A percentile compares a stretch with the other conserved stretches of the same genome.
Evolutionary conservation across 2,113 vertebrate genomes (phyloP).

Genomic region (Peromyscus californicus): DNA sequence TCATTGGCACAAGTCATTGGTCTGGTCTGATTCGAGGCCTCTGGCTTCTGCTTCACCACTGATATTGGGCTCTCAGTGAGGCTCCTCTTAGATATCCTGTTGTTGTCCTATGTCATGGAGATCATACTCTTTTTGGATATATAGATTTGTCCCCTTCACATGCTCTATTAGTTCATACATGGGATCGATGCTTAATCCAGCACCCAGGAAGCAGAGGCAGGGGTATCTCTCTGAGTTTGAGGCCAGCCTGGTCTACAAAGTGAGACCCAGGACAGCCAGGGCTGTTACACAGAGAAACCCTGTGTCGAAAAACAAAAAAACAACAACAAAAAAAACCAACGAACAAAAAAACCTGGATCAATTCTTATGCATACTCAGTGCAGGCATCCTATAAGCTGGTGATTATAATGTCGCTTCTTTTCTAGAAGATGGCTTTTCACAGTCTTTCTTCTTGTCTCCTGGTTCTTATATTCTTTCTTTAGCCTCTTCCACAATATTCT

Average conservation of each 20-base stretch:
- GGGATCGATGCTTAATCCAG: background rate
- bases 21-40: no score
- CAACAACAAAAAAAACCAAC: no score
- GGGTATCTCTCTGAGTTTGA: background rate
- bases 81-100: no score
- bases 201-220: background rate
- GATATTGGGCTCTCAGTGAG: no score
- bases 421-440: background rate
- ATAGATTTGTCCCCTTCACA: background rate
- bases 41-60: no score
- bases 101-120: no score
- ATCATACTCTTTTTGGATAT: no score
- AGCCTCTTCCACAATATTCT: background rate
- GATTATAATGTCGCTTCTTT: background rate
- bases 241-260: background rate
- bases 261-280: background rate
- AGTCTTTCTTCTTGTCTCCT: background rate
- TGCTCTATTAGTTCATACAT: background rate
- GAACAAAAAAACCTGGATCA: background rate
- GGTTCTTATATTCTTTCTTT: background rate
- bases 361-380: background rate
- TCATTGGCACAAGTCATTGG: no score
- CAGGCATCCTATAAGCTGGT: background rate
- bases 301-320: background rate
- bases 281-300: background rate